Conservation (phyloP, 2,888 invertebrate genomes). For the Epirrhoe tristata region DNA sequence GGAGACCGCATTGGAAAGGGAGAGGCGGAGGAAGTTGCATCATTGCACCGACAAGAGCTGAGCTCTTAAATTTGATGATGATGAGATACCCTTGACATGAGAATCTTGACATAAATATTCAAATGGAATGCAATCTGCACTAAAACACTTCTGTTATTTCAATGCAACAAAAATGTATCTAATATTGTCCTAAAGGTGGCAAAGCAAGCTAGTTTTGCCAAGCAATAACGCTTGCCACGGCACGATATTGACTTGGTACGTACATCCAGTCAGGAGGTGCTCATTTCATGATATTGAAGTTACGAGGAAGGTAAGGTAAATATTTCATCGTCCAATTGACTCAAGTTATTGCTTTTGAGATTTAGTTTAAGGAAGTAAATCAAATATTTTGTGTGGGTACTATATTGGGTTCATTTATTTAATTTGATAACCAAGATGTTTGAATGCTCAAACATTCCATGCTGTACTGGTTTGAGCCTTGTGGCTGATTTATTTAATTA, state of each 20-base stretch:
- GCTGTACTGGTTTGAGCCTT: too few species aligned
- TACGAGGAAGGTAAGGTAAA: background rate
- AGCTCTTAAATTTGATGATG: too few species aligned
- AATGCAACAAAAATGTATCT: background rate
- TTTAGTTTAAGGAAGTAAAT: background rate
- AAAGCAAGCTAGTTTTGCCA: constrained; percentile 4
- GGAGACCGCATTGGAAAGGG: too few species aligned
- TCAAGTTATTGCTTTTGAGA: background rate
- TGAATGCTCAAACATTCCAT: too few species aligned
- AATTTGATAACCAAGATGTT: too few species aligned
- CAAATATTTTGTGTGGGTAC: background rate
- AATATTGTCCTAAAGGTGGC: background rate
- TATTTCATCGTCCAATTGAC: background rate
- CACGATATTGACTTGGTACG: constrained; percentile 9
- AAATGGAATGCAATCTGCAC: too few species aligned
- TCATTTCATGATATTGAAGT: constrained; percentile 15
- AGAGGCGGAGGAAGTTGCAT: too few species aligned
- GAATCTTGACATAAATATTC: too few species aligned
- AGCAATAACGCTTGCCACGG: constrained; percentile 13
- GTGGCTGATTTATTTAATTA: too few species aligned
- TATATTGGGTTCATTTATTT: too few species aligned
- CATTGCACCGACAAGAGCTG: too few species aligned
- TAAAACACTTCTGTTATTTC: background rate
- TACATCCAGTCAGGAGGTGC: background rate
- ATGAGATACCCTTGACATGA: too few species aligned